These are phyloP conservation scores for Colaptes auratus DNA, from an alignment of 2,113 vertebrate genomes.

Conservation along the genomic window DNA sequence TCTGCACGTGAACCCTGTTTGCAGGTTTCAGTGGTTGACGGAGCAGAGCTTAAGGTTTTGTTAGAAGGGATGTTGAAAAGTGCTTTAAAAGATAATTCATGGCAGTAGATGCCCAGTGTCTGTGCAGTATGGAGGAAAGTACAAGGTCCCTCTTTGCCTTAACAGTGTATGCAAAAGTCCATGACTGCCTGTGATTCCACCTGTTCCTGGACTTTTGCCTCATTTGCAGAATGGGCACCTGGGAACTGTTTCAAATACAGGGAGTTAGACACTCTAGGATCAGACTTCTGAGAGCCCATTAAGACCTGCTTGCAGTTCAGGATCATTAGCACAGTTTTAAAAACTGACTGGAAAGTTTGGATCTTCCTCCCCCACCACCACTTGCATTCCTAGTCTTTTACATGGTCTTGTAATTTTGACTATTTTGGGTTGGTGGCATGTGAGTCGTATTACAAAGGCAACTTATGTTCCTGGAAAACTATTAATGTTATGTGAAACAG, in stretches of 20 bases:
- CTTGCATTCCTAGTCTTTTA: background rate
- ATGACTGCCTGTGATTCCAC: rapidly evolving
- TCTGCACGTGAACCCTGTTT: background rate
- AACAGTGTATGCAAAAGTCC: background rate
- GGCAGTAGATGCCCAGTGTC: background rate
- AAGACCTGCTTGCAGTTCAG: background rate
- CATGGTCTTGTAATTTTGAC: background rate
- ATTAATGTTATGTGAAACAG: background rate
- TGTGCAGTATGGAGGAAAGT: background rate
- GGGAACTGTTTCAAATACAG: background rate
- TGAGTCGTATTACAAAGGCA: background rate
- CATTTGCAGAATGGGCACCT: background rate
- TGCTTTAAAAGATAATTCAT: background rate
- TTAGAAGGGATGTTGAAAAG: background rate
- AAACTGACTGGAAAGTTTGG: background rate
- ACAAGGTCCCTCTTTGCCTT: background rate
- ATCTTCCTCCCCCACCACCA: background rate
- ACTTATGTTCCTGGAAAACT: background rate
- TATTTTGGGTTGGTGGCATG: background rate
- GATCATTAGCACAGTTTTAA: background rate
- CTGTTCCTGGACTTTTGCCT: background rate
- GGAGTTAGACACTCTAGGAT: background rate
- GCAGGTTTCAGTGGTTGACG: background rate
- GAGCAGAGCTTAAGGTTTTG: background rate
- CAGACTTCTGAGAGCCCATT: background rate